Evolutionary conservation across 2,888 invertebrate genomes (phyloP).

Genomic region (Cryptocephalus primarius): DNA sequence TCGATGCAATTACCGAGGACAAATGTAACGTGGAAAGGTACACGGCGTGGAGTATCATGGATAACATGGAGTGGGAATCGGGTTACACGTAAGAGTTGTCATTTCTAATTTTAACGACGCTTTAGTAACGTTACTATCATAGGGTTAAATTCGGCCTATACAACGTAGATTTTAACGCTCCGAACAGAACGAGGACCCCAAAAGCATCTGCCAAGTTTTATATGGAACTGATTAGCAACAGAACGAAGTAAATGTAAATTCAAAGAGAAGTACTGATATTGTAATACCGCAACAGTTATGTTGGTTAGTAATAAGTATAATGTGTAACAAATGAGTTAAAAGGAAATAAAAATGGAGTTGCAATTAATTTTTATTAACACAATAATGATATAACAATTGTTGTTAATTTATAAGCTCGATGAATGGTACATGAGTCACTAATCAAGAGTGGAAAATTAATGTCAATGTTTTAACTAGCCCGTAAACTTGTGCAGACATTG

Average conservation of each 20-base stretch:
- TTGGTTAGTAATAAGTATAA: too few species aligned
- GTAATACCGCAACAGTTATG: too few species aligned
- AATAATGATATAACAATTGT: too few species aligned
- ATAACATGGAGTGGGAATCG: slow-evolving; percentile 70
- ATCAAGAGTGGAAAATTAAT: too few species aligned
- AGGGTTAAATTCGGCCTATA: slow-evolving; percentile 59
- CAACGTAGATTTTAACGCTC: slow-evolving; percentile 52
- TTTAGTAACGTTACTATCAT: slow-evolving; percentile 21
- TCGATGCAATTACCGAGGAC: slow-evolving; percentile 32
- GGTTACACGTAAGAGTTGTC: slow-evolving; percentile 56
- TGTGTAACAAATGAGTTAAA: too few species aligned
- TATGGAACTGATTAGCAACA: slow-evolving; percentile 40
- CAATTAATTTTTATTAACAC: too few species aligned
- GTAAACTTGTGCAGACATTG: too few species aligned
- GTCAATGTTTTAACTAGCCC: too few species aligned
- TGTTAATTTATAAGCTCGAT: too few species aligned
- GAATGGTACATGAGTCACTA: too few species aligned
- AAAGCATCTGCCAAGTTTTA: slow-evolving; percentile 51
- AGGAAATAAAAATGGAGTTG: too few species aligned
- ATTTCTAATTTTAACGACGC: not conserved
- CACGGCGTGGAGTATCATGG: slow-evolving; percentile 67
- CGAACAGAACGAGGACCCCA: slow-evolving; percentile 47
- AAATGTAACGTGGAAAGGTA: slow-evolving; percentile 53
- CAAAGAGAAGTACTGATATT: too few species aligned
- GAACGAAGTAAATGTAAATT: not conserved